Base-by-base conservation (phyloP, 2,888 invertebrate genomes). In the Trichacis sp. region DNA sequence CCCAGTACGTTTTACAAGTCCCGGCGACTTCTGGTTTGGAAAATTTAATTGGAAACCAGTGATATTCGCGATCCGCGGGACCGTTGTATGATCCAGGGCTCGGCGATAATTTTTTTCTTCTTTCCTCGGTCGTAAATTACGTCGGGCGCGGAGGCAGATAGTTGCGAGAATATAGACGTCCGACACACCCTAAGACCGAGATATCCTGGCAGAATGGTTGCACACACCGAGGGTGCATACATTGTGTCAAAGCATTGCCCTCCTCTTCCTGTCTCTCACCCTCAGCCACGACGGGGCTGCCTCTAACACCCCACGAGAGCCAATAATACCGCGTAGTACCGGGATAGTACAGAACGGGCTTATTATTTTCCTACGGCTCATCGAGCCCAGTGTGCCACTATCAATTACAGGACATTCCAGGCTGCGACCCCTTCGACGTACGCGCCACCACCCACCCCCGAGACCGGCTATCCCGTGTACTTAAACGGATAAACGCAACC, bases 351-450 rank as follows among this genome's bases (percentile, higher is more conserved):
- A n/a, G 65, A 73, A 30, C 64, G 49, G 80, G 80, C 83, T 84
- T 84, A 84, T 84, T 84, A 84, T 84, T 84, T 84, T 83, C 77
- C 76, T 83, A 82, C 81, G 83, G 81, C 81, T 83, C 82, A 83
- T 83, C 79, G 83, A 81, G 74, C 79, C 76, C 76, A 75, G 70
- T 81, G 77, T 80, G 77, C 76, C 73, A 75, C 82, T 83, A 84
- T 84, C 84, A 84, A 84, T 84, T 84, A 84, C 84, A 78, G 73
- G 76, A 79, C 75, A 78, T 81, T 80, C 78, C 79, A 70, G 62
- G 60, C 64, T 65, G 61, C 50, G 51, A 64, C 68, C 63, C 61
- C 65, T 62, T 63, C 46, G 64, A 46, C 51, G n/a, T n/a, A n/a
- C n/a, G 65, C 56, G 59, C 61, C 70, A 72, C 69, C 72, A 59